A percentile compares a stretch with the other conserved stretches of the same genome.
Conservation (phyloP, 1,140 invertebrate species). For the Agrypnia vestita region DNA sequence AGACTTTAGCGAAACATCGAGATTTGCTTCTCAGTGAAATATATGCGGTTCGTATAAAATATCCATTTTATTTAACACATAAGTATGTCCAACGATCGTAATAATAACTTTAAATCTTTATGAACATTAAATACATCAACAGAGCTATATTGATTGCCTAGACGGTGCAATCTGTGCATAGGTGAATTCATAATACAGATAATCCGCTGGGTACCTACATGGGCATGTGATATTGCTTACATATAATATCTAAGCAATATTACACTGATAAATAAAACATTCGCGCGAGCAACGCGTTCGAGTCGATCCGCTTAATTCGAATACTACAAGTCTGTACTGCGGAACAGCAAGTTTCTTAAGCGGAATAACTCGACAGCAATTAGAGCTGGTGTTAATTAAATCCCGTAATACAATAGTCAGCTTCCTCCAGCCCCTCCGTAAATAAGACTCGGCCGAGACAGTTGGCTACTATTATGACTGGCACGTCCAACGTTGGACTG, state of each 20-base stretch:
- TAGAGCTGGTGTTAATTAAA: conserved; percentile 53
- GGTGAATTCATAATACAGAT: no score
- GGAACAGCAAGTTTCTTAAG: conserved; percentile 32
- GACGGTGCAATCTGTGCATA: no score
- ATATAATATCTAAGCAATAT: no score
- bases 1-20: no score
- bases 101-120: no score
- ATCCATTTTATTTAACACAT: no score
- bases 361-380: conserved; percentile 50
- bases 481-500: not conserved
- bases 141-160: no score
- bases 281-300: conserved; percentile 6
- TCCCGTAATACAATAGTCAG: conserved; percentile 14
- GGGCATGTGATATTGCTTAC: not conserved
- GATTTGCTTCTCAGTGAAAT: no score
- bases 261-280: not conserved
- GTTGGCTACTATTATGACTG: conserved; percentile 3
- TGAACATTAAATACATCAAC: no score
- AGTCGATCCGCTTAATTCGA: conserved; percentile 46
- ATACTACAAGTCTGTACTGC: conserved; percentile 48
- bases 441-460: not conserved
- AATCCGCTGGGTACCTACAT: no score
- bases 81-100: no score
- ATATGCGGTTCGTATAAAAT: no score
- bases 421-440: not conserved